phyloP scores from a whole-genome alignment of 2,797 vertebrate species.

The Coracias cyanogaster region DNA sequence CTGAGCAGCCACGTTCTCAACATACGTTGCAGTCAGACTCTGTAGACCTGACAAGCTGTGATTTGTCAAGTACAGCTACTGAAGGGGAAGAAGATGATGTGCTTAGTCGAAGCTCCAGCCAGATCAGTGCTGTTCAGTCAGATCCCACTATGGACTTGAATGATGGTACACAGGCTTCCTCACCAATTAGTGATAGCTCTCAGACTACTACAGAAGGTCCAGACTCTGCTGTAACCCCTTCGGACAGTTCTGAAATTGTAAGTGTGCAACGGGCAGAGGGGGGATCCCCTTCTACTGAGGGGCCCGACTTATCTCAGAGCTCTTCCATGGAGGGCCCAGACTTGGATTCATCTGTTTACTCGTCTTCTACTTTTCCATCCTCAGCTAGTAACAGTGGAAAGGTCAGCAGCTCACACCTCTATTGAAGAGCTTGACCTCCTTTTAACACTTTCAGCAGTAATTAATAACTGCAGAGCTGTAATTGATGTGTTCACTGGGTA shows the following conservation, averaged over 20 bases:
- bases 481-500: not conserved
- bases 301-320: conserved; percentile 77
- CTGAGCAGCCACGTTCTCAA: conserved; percentile 94
- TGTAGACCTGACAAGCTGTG: conserved; percentile 87
- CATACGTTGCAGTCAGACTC: conserved; percentile 93
- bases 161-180: conserved; percentile 85
- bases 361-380: conserved; percentile 83
- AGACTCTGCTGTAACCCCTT: conserved; percentile 95
- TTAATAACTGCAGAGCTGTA: not conserved
- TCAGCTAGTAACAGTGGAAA: conserved; percentile 84
- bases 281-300: conserved; percentile 80
- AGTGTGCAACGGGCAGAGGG: conserved; percentile 81
- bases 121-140: conserved; percentile 84
- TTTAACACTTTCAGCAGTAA: conserved; percentile 3
- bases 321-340: conserved; percentile 75
- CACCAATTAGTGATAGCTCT: conserved; percentile 94
- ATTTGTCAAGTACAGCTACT: conserved; percentile 78
- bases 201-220: conserved; percentile 98
- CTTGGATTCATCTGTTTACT: conserved; percentile 73
- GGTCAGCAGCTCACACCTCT: conserved; percentile 76
- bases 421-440: conserved; percentile 58
- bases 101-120: conserved; percentile 92
- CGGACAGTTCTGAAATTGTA: conserved; percentile 95
- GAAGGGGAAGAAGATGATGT: conserved; percentile 89
- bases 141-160: conserved; percentile 82